Evolutionary conservation across 1,140 invertebrate species (phyloP), one percentile per base, ranked within the genome.

Genomic region (Nylanderia fulva): DNA sequence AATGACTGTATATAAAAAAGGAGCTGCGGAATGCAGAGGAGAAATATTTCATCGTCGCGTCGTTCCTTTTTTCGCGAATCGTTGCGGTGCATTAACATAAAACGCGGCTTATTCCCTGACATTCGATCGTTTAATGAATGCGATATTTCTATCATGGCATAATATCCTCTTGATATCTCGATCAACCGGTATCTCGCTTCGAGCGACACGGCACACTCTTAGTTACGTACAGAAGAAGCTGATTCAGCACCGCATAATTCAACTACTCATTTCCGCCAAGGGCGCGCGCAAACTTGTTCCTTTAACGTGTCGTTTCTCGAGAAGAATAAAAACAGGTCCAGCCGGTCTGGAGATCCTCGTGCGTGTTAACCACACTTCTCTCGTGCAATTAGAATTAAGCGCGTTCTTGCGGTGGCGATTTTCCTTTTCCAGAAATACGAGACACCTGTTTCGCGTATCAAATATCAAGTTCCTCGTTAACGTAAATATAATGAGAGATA

Each of bases 401-500:
- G 42, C 42, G 29, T 36, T 66, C 56, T 33, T 45, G 9, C 15
- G 15, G 45, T 5, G 3, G 9, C 18, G 18, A n/a, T 13, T 60
- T 36, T 11, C 15, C n/a, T 29, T 21, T 24, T 52, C 7, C 42
- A 45, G 24, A 45, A 61, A 79, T 45, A n/a, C n/a, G 56, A 27
- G 48, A 80, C 42, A 80, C 36, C 48, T 29, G 36, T 33, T 27
- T 36, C 0, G 7, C 36, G 48, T 82, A 72, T 82, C 64, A 29
- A 58, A 60, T 82, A 24, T 45, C 52, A 15, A 13, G 66, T 33
- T 21, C 66, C 77, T 82, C 77, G 52, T 82, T 82, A 82, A 82
- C 66, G 66, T 39, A 21, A 68, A 60, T 72, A 24, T 58, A 60
- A 71, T 82, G 52, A 45, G 45, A 48, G 42, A 45, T 4, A 39